Evolutionary conservation across 1,140 invertebrate genomes (phyloP).

Genomic region (Agrypnia vestita): DNA sequence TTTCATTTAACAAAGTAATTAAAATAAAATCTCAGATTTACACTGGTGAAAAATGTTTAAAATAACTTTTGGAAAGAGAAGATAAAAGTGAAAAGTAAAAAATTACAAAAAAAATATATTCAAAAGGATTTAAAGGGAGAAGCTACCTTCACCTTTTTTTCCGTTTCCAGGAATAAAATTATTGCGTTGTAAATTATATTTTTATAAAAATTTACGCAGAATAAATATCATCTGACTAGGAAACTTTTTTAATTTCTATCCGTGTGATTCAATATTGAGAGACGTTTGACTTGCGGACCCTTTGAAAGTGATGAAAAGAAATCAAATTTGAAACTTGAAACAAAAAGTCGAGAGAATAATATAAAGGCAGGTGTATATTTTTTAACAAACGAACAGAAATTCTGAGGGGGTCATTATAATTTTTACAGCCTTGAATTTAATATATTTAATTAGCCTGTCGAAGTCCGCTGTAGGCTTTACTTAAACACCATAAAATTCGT

Average conservation of each 20-base stretch:
- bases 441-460: no score
- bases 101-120: neutral
- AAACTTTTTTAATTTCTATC: slow-evolving; percentile 9
- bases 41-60: neutral
- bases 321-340: no score
- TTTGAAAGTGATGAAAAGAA: no score
- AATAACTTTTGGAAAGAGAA: neutral
- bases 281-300: no score
- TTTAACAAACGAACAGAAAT: no score
- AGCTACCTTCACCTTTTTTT: neutral
- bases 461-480: no score
- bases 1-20: slow-evolving; percentile 3
- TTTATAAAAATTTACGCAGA: neutral
- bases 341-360: no score
- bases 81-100: neutral
- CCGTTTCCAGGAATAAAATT: neutral
- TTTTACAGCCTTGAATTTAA: no score
- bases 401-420: no score
- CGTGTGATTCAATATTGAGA: slow-evolving; percentile 7
- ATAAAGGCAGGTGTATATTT: no score
- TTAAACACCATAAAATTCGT: no score
- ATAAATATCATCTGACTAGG: neutral
- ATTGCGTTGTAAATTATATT: slow-evolving; percentile 12
- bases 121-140: neutral
- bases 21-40: neutral